Evolutionary conservation across 2,113 vertebrate genomes (phyloP).

Genomic region (Xenus cinereus): DNA sequence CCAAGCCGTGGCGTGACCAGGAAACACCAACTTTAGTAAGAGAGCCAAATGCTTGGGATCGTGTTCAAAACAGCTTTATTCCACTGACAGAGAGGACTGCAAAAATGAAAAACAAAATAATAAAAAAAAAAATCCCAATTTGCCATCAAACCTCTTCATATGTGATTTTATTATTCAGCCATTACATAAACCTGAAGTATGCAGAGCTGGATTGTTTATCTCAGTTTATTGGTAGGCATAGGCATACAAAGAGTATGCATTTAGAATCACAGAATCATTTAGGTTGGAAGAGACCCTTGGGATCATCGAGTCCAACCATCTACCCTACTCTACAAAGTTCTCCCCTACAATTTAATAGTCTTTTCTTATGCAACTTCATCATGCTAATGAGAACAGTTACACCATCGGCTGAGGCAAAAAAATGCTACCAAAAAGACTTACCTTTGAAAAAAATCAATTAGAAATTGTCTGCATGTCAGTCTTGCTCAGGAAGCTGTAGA

Average conservation of each 20-base stretch:
- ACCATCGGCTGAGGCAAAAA: not conserved
- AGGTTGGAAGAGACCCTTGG: no score
- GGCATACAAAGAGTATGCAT: not conserved
- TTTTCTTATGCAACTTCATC: not conserved
- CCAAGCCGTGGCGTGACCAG: constrained; percentile 5
- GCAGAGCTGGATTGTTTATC: constrained; percentile 9
- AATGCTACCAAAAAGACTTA: not conserved
- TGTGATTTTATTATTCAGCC: constrained; percentile 40
- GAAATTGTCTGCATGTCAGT: not conserved
- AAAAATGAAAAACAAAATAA: not conserved
- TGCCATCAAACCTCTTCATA: constrained; percentile 48
- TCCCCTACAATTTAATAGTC: not conserved
- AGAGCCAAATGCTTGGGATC: constrained; percentile 59
- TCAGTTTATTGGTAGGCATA: not conserved
- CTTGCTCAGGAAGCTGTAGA: not conserved
- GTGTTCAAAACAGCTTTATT: constrained; percentile 70
- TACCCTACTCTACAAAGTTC: no score
- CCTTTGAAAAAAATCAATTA: not conserved
- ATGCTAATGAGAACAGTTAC: not conserved
- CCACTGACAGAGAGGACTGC: constrained; percentile 45
- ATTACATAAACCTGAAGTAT: not conserved
- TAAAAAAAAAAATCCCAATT: not conserved
- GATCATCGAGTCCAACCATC: no score
- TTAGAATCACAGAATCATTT: no score
- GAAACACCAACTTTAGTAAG: constrained; percentile 22